phyloP scores from a whole-genome alignment of 2,113 vertebrate genomes.

The Hoplias malabaricus region DNA sequence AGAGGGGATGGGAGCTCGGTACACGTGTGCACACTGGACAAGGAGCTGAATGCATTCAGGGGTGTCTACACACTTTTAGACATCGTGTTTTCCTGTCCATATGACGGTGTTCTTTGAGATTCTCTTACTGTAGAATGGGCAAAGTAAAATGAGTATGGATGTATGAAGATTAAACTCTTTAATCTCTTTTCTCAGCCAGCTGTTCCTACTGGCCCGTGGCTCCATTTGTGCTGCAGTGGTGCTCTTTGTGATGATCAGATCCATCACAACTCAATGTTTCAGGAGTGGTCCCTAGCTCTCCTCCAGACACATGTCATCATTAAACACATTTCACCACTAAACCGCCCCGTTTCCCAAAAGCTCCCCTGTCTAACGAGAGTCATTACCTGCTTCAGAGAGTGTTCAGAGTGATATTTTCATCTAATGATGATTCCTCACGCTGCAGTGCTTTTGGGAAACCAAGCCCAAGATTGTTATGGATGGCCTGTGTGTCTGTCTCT shows the following conservation, averaged over 20 bases:
- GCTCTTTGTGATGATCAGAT: neutral
- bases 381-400: constrained; percentile 4
- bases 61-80: too few relatives aligned
- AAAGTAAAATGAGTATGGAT: neutral
- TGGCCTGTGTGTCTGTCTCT: neutral
- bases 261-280: neutral
- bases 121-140: neutral
- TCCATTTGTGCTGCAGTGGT: neutral
- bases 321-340: neutral
- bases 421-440: neutral
- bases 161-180: neutral
- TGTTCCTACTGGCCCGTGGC: neutral
- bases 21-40: too few relatives aligned
- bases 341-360: constrained; percentile 5
- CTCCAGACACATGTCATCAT: neutral
- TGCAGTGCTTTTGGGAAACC: constrained; percentile 6
- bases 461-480: constrained; percentile 3
- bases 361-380: neutral
- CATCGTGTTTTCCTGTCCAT: too few relatives aligned
- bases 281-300: neutral
- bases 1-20: too few relatives aligned
- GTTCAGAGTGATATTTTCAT: constrained; percentile 10
- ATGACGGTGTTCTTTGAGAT: too few relatives aligned
- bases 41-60: too few relatives aligned
- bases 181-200: neutral